These are phyloP conservation scores for Philereme vetulata DNA, from an alignment of 2,888 invertebrate species.

Conservation along the genomic window DNA sequence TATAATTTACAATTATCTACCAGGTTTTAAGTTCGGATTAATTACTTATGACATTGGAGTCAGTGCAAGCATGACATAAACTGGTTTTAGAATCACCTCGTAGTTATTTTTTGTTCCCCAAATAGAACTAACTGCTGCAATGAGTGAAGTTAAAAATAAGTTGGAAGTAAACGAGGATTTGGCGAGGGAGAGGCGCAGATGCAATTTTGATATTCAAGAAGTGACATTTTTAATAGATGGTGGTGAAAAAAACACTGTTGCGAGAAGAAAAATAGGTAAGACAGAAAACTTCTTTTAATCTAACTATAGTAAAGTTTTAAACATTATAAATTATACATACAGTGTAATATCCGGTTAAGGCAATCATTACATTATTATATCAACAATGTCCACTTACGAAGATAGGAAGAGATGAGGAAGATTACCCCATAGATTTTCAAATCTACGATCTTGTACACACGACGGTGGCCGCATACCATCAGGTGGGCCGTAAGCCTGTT, in stretches of 20 bases:
- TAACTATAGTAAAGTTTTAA: not conserved
- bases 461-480: too few species aligned
- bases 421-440: too few species aligned
- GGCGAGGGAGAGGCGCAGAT: slow-evolving; percentile 86
- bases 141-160: slow-evolving; percentile 41
- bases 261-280: slow-evolving; percentile 81
- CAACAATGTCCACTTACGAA: too few species aligned
- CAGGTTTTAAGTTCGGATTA: too few species aligned
- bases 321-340: too few species aligned
- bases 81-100: not conserved
- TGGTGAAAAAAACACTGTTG: slow-evolving; percentile 86
- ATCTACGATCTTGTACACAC: too few species aligned
- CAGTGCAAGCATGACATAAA: not conserved
- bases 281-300: not conserved
- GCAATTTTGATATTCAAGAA: slow-evolving; percentile 88
- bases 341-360: too few species aligned
- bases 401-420: too few species aligned
- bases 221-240: slow-evolving; percentile 91
- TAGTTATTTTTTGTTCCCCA: not conserved
- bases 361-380: too few species aligned
- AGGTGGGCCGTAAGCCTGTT: too few species aligned
- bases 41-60: not conserved
- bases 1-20: not conserved
- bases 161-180: slow-evolving; percentile 86
- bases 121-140: slow-evolving; percentile 19